These are phyloP conservation scores for Saccostrea glomerata DNA, from an alignment of 1,140 invertebrate species.

Conservation along the genomic window DNA sequence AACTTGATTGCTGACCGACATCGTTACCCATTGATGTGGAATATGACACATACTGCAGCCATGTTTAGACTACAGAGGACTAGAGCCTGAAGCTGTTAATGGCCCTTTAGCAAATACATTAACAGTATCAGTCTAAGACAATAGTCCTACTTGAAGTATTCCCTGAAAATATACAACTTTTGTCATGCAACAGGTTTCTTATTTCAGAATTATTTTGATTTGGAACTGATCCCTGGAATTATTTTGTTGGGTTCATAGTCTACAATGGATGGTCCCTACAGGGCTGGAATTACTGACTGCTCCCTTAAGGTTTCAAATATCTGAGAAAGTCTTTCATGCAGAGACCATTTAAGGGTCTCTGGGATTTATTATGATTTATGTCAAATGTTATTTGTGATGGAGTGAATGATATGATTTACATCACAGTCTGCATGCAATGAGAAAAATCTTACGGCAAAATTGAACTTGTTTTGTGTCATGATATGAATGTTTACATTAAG, in stretches of 20 bases:
- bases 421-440: slow-evolving; percentile 3
- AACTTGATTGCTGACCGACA: background rate
- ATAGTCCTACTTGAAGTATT: background rate
- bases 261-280: background rate
- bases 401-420: background rate
- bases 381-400: background rate
- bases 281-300: background rate
- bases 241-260: background rate
- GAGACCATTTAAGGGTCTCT: slow-evolving; percentile 6
- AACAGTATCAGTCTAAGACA: background rate
- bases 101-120: slow-evolving; percentile 10
- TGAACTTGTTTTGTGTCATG: background rate
- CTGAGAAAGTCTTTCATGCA: slow-evolving; percentile 13
- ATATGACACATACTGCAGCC: slow-evolving; percentile 11
- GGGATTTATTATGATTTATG: slow-evolving; percentile 25
- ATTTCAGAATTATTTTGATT: background rate
- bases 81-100: background rate
- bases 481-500: too few species aligned
- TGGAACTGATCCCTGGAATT: background rate
- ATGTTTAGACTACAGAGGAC: background rate
- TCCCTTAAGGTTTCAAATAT: background rate
- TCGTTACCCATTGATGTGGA: slow-evolving; percentile 14
- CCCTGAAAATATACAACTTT: background rate
- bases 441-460: background rate
- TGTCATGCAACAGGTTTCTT: background rate